These are phyloP conservation scores for Timema podura DNA, from an alignment of 2,888 invertebrate genomes.

Conservation along the genomic window DNA sequence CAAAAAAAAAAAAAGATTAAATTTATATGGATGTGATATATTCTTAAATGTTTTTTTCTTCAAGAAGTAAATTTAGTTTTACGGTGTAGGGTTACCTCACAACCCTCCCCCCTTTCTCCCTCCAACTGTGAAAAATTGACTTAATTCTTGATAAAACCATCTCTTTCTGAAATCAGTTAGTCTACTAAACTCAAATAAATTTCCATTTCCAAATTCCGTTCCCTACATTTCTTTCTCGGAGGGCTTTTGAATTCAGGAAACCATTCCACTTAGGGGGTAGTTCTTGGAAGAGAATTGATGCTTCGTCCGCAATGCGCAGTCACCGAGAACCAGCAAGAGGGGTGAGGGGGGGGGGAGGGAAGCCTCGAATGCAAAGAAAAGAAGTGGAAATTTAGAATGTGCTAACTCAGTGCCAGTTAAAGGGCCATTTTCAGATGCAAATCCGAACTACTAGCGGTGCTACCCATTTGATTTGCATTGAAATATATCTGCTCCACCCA, in stretches of 20 bases:
- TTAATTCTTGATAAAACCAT: too few relatives aligned
- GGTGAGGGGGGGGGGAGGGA: not conserved
- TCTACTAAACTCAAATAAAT: too few relatives aligned
- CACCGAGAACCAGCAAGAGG: constrained; percentile 4
- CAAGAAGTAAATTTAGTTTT: too few relatives aligned
- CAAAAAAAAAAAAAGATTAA: too few relatives aligned
- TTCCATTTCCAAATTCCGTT: too few relatives aligned
- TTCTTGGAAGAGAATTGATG: not conserved
- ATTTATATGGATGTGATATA: too few relatives aligned
- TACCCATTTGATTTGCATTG: constrained; percentile 32
- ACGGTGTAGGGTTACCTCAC: too few relatives aligned
- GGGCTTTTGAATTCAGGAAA: not conserved
- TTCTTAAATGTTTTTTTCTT: too few relatives aligned
- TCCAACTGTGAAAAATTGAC: too few relatives aligned
- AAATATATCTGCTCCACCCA: constrained; percentile 22
- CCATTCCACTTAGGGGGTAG: constrained; percentile 5
- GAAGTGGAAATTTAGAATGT: constrained; percentile 26
- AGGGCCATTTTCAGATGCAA: constrained; percentile 31
- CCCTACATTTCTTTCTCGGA: too few relatives aligned
- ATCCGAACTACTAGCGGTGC: constrained; percentile 21
- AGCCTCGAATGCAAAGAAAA: not conserved
- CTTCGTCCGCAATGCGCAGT: not conserved
- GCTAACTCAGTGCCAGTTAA: constrained; percentile 28
- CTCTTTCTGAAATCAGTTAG: too few relatives aligned
- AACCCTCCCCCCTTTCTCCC: too few relatives aligned